Evolutionary conservation across 1,140 invertebrate species (phyloP).

Genomic region (Holotrichia oblita): DNA sequence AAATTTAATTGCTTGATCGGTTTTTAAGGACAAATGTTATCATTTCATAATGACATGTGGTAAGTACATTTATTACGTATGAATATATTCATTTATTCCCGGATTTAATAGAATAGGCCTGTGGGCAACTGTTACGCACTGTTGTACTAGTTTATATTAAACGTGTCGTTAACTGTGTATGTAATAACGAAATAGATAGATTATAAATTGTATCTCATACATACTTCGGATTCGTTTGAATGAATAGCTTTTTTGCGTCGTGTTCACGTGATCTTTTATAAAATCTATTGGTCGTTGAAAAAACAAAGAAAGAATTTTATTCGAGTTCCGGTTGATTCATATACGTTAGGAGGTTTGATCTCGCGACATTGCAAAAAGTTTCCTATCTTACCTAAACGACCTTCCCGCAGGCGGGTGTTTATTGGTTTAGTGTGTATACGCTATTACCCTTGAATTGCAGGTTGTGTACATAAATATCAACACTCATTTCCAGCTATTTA

Average conservation of each 20-base stretch:
- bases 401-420: not conserved
- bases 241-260: not conserved
- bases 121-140: not conserved
- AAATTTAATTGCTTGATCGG: too few relatives aligned
- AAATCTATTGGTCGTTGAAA: not conserved
- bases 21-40: too few relatives aligned
- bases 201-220: not conserved
- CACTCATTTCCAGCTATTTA: too few relatives aligned
- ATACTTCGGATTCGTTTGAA: not conserved
- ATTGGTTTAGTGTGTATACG: not conserved
- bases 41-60: not conserved
- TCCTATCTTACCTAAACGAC: not conserved
- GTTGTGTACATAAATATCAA: too few relatives aligned
- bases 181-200: not conserved
- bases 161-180: not conserved
- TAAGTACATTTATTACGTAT: not conserved
- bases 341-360: not conserved
- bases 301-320: not conserved
- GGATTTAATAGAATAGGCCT: not conserved
- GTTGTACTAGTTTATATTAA: not conserved
- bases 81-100: not conserved
- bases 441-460: not conserved
- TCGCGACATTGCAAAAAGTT: constrained; percentile 7
- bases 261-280: not conserved
- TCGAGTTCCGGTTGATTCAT: constrained; percentile 16